A percentile compares a stretch with the other conserved stretches of the same genome.
phyloP scores from a whole-genome alignment of 2,888 invertebrate species.

The Hypselothyrea guttata region DNA sequence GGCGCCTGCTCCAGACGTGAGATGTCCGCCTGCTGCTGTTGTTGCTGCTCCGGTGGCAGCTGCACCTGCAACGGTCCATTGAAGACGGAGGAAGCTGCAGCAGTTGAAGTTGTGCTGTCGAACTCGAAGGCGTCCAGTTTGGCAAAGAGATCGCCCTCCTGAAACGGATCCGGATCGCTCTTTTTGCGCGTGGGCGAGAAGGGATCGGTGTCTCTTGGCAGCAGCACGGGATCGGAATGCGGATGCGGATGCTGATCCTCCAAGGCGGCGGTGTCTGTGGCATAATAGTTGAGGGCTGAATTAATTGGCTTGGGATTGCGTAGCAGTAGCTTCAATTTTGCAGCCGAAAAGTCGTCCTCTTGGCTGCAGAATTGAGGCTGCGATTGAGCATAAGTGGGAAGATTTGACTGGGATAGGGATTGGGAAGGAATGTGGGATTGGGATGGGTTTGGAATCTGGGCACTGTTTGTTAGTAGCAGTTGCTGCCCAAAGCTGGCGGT shows the following conservation, averaged over 20 bases:
- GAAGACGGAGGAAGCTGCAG: slow-evolving; percentile 82
- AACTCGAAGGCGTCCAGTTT: slow-evolving; percentile 82
- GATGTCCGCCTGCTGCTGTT: slow-evolving; percentile 47
- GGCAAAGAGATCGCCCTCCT: slow-evolving; percentile 83
- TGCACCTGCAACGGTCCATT: slow-evolving; percentile 88
- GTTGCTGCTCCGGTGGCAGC: slow-evolving; percentile 85
- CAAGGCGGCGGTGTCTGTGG: slow-evolving; percentile 60
- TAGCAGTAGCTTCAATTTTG: slow-evolving; percentile 64
- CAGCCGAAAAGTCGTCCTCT: slow-evolving; percentile 59
- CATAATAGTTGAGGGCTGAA: slow-evolving; percentile 74
- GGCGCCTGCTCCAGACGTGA: slow-evolving; percentile 61
- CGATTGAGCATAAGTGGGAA: too few species aligned
- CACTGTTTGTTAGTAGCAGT: slow-evolving; percentile 41
- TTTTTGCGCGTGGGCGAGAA: slow-evolving; percentile 82
- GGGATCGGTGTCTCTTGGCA: slow-evolving; percentile 82
- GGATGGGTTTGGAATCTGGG: slow-evolving; percentile 22
- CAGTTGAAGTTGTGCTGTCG: slow-evolving; percentile 49
- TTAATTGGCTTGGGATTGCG: slow-evolving; percentile 67
- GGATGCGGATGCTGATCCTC: slow-evolving; percentile 50
- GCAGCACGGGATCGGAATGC: slow-evolving; percentile 79
- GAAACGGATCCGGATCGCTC: slow-evolving; percentile 90
- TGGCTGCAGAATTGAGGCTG: slow-evolving; percentile 18
- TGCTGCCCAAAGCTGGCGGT: slow-evolving; percentile 52
- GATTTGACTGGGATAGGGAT: slow-evolving; percentile 14
- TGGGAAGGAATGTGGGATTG: slow-evolving; percentile 24